Percentiles rank a stretch among this genome's conserved stretches.
Conservation (phyloP, 2,113 vertebrate species). For the cattle (Bos taurus) region ARS-UCD2.0 NC_037343.1:51795001-51795500, state of each 20-base stretch:
- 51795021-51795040: neutral
- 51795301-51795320: neutral
- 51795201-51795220: neutral
- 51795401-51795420: neutral
- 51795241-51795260: neutral
- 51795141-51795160: neutral
- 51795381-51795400: neutral
- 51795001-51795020: neutral
- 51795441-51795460: rapidly evolving
- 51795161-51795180: neutral
- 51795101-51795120: neutral
- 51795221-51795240: neutral
- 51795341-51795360: neutral
- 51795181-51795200: neutral
- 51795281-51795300: neutral
- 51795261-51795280: neutral
- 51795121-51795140: neutral
- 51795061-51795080: neutral
- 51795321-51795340: neutral
- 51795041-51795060: neutral
- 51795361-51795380: neutral
- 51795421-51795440: neutral
- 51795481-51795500: neutral
- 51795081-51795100: neutral
- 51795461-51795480: neutral